phyloP scores from a whole-genome alignment of 2,113 vertebrate genomes.

The Narcine bancroftii region DNA sequence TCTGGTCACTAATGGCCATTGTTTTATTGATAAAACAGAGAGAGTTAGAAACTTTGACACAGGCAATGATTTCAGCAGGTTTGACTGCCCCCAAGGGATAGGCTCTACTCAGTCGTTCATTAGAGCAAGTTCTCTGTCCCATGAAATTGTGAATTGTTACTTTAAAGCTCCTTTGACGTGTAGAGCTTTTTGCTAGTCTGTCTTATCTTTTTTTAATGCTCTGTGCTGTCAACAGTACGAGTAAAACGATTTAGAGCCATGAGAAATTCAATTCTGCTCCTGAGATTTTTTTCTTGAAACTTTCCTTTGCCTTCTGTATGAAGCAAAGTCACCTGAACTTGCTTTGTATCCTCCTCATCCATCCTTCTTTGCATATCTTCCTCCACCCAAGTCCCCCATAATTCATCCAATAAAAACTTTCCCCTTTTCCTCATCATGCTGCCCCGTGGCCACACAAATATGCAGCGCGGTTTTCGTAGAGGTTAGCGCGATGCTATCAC shows the following conservation, averaged over 20 bases:
- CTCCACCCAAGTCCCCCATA: no score
- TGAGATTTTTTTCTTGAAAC: neutral
- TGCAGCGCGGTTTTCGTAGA: no score
- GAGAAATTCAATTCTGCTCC: neutral
- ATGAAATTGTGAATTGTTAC: neutral
- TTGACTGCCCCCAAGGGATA: neutral
- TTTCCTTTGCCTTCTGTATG: no score
- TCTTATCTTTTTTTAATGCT: neutral
- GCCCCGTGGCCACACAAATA: no score
- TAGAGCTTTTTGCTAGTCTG: neutral
- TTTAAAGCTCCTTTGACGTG: neutral
- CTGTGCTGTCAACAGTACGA: neutral
- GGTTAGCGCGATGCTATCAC: no score
- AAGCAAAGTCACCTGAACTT: no score
- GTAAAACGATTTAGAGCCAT: neutral
- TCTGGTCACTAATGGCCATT: neutral
- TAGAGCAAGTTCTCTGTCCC: neutral
- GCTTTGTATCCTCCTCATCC: no score
- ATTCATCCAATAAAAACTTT: no score
- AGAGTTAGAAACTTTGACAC: neutral
- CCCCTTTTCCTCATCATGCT: no score
- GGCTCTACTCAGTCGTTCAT: neutral
- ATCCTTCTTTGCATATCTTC: no score
- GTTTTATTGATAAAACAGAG: neutral
- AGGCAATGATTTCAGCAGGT: neutral